Conservation (phyloP, 2,113 vertebrate genomes). For the Alosa alosa region DNA sequence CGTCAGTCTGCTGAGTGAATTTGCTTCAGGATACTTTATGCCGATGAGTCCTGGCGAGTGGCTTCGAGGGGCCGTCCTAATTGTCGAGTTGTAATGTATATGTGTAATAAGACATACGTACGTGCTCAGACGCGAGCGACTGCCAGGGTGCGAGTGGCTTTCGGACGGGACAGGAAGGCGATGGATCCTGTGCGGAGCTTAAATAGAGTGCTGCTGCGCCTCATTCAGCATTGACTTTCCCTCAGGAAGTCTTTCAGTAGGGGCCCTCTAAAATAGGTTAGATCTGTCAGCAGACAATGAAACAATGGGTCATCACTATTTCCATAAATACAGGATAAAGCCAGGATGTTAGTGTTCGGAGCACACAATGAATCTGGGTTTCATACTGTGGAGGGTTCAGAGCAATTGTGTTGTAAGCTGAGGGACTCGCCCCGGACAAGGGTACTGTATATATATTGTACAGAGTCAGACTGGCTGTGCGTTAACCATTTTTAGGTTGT, state of each 20-base stretch:
- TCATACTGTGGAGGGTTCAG: background rate
- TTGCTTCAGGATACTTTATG: conserved; percentile 51
- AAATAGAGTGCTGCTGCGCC: background rate
- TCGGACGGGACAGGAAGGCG: background rate
- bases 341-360: conserved; percentile 58
- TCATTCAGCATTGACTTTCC: conserved; percentile 49
- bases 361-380: conserved; percentile 39
- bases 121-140: background rate
- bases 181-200: conserved; percentile 16
- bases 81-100: conserved; percentile 1
- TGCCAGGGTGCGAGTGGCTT: background rate
- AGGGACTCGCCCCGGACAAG: background rate
- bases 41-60: background rate
- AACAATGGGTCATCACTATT: conserved; percentile 60
- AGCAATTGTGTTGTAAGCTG: background rate
- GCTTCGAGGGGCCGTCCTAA: background rate
- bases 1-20: conserved; percentile 49
- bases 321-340: conserved; percentile 62
- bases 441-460: background rate
- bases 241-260: conserved; percentile 61
- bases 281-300: conserved; percentile 60
- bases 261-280: conserved; percentile 57
- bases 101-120: background rate
- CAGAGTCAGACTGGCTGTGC: background rate
- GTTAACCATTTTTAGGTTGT: background rate